phyloP scores from a whole-genome alignment of 2,113 vertebrate species.

The Falco punctatus region DNA sequence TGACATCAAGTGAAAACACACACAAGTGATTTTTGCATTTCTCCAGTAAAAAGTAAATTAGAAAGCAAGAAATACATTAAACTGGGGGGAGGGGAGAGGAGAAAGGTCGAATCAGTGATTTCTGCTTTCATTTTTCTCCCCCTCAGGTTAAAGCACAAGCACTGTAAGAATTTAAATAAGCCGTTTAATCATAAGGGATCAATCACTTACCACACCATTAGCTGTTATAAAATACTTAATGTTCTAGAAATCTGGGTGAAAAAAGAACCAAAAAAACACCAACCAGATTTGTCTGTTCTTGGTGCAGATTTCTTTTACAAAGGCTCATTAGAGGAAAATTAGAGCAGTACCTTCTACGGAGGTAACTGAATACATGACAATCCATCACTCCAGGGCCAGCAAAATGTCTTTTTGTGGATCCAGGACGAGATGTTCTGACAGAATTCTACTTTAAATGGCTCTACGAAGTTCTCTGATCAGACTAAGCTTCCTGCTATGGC shows the following conservation, averaged over 20 bases:
- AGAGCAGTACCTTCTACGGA: not conserved
- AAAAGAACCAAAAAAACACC: not conserved
- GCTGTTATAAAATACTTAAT: slow-evolving; percentile 63
- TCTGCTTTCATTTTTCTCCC: not conserved
- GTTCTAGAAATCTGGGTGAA: slow-evolving; percentile 20
- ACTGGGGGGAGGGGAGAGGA: not conserved
- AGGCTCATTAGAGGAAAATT: not conserved
- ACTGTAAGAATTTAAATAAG: slow-evolving; percentile 55
- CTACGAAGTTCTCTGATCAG: not conserved
- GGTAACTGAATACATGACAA: not conserved
- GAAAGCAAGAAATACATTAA: not conserved
- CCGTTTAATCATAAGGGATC: slow-evolving; percentile 28
- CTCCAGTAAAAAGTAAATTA: slow-evolving; percentile 42
- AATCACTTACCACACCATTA: slow-evolving; percentile 52
- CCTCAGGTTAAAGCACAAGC: slow-evolving; percentile 55
- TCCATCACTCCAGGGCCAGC: not conserved
- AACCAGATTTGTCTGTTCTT: slow-evolving; percentile 54
- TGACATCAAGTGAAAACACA: slow-evolving; percentile 37
- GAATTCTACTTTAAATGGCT: not conserved
- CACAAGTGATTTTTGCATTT: not conserved
- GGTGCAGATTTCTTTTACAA: slow-evolving; percentile 40
- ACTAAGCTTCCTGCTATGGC: not conserved
- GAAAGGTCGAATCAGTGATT: not conserved
- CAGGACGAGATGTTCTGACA: not conserved
- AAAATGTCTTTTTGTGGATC: not conserved